phyloP scores from a whole-genome alignment of 2,888 invertebrate genomes.

The Ptychoptera albimana region DNA sequence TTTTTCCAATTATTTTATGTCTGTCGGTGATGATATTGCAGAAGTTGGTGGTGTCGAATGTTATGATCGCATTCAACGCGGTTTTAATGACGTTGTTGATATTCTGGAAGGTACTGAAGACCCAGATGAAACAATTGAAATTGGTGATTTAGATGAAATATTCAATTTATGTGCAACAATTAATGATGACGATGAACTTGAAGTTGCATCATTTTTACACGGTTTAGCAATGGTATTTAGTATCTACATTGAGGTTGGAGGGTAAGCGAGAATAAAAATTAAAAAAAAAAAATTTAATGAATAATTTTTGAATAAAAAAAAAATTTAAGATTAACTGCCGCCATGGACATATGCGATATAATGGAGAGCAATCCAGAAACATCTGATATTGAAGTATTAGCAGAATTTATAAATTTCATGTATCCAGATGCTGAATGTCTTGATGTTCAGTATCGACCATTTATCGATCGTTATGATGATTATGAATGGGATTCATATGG shows the following conservation, averaged over 20 bases:
- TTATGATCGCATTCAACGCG: slow-evolving; percentile 21
- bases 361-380: background rate
- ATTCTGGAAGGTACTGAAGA: slow-evolving; percentile 31
- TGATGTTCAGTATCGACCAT: slow-evolving; percentile 16
- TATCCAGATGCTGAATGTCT: slow-evolving; percentile 15
- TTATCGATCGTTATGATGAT: slow-evolving; percentile 1
- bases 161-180: slow-evolving; percentile 23
- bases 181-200: slow-evolving; percentile 20
- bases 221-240: slow-evolving; percentile 18
- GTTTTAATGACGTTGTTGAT: slow-evolving; percentile 11
- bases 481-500: background rate
- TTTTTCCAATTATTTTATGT: slow-evolving; percentile 30
- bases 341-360: too few species aligned
- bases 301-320: too few species aligned
- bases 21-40: slow-evolving; percentile 21
- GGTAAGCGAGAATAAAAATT: background rate
- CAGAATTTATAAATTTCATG: slow-evolving; percentile 18
- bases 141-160: slow-evolving; percentile 20
- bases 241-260: background rate
- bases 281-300: too few species aligned
- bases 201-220: slow-evolving; percentile 24
- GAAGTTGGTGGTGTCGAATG: slow-evolving; percentile 22
- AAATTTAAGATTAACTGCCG: too few species aligned
- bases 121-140: slow-evolving; percentile 17
- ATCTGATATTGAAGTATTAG: slow-evolving; percentile 13